Percentiles rank a stretch among this genome's conserved stretches.
phyloP scores from a whole-genome alignment of 2,113 vertebrate species.

The Bufo bufo region DNA sequence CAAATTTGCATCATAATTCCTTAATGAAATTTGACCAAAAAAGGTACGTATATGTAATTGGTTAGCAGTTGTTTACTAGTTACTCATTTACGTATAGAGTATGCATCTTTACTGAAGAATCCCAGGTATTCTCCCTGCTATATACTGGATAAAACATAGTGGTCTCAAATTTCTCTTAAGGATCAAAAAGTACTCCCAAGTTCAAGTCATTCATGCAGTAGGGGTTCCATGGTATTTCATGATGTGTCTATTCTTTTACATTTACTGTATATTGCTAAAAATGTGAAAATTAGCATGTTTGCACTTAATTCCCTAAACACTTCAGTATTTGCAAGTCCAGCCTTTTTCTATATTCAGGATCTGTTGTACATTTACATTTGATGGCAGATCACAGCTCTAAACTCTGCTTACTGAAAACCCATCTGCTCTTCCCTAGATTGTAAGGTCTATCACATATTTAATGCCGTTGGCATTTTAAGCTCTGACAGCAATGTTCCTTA shows the following conservation, averaged over 20 bases:
- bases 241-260: neutral
- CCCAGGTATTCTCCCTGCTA: no score
- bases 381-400: conserved; percentile 10
- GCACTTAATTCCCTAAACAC: neutral
- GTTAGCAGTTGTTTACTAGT: no score
- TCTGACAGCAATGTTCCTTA: conserved; percentile 46
- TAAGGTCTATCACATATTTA: conserved; percentile 47
- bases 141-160: no score
- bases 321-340: neutral
- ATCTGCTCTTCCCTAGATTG: conserved; percentile 46
- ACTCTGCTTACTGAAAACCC: conserved; percentile 46
- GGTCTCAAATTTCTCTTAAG: no score
- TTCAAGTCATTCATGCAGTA: neutral
- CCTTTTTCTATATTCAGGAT: neutral
- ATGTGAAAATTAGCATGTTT: neutral
- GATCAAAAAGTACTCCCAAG: no score
- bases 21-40: no score
- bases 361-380: conserved; percentile 27
- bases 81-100: no score
- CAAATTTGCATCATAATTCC: no score
- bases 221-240: neutral
- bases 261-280: neutral
- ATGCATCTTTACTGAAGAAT: no score
- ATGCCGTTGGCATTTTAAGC: conserved; percentile 46
- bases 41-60: no score